phyloP scores from a whole-genome alignment of 2,888 invertebrate species.

The Dioctria rufipes region DNA sequence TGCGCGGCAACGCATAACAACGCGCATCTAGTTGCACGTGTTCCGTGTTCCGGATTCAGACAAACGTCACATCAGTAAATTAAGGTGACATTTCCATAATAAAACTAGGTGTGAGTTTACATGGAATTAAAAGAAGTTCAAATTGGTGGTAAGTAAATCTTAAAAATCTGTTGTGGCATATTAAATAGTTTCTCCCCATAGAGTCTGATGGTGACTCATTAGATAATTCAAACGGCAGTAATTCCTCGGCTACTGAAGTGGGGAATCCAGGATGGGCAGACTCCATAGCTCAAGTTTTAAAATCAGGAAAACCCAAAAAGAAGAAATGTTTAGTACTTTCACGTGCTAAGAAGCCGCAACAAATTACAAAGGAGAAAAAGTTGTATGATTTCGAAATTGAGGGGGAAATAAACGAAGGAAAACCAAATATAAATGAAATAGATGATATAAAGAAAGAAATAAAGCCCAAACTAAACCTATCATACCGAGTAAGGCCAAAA shows the following conservation, averaged over 20 bases:
- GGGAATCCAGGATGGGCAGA: slow-evolving; percentile 85
- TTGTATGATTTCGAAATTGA: slow-evolving; percentile 79
- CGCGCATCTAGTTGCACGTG: too few relatives aligned
- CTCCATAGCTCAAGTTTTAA: slow-evolving; percentile 85
- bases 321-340: slow-evolving; percentile 84
- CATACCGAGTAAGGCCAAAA: slow-evolving; percentile 83
- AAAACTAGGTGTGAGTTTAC: too few relatives aligned
- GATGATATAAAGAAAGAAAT: slow-evolving; percentile 60
- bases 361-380: slow-evolving; percentile 71
- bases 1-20: too few relatives aligned
- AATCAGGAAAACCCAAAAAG: slow-evolving; percentile 81
- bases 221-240: too few relatives aligned
- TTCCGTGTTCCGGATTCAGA: too few relatives aligned
- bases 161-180: too few relatives aligned
- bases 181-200: too few relatives aligned
- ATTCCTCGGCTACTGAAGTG: not conserved
- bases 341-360: slow-evolving; percentile 81
- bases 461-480: slow-evolving; percentile 77
- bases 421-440: slow-evolving; percentile 65
- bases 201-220: too few relatives aligned
- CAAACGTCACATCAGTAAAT: too few relatives aligned
- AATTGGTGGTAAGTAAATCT: too few relatives aligned
- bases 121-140: too few relatives aligned
- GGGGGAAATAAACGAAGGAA: slow-evolving; percentile 73
- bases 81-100: too few relatives aligned